Base-by-base conservation (phyloP, 2,888 invertebrate species). In the Onchidella celtica region DNA sequence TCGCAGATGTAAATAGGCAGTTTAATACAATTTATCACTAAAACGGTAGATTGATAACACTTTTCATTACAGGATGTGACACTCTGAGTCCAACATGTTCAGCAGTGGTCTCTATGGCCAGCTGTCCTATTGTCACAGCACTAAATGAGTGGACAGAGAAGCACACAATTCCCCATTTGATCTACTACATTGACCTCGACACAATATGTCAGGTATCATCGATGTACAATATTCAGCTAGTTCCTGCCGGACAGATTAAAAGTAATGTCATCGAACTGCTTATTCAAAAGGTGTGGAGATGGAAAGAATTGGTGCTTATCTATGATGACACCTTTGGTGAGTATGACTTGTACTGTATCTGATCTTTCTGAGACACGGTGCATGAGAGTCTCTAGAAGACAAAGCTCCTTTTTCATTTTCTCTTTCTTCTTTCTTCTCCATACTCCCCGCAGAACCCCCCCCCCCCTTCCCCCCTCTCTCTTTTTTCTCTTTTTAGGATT, bases 61-160 rank as follows among this genome's bases (percentile, higher is more conserved):
- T 14, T 63, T 24, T 36, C 4, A 65, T 11, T 27, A n/a, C 4
- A 75, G 75, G 75, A 2, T 75, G 75, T 24, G 40, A 27, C n/a
- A 21, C 55, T 17, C n/a, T 75, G n/a, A 47, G 55, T 29, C 75
- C 75, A 27, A 32, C 29, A 6, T 75, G 75, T 29, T 38, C 65
- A 3, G 75, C 75, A n/a, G 75, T 75, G 27, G 40, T 75, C 55
- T 47, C 65, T 24, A 65, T 75, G 6, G 75, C 65, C 75, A 65
- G 65, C 29, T 65, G 65, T 21, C 65, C 63, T 6, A 14, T 75
- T 32, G 65, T 75, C 21, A 24, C 40, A 6, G 65, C 27, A 0
- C 21, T 75, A 24, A 47, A 75, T 47, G 40, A 47, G 27, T 75
- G 75, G 75, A 65, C 65, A 27, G 47, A 9, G 9, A 36, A 75